These are phyloP conservation scores for Caenorhabditis imperialis DNA, from an alignment of 2,888 invertebrate genomes.

Conservation along the genomic window DNA sequence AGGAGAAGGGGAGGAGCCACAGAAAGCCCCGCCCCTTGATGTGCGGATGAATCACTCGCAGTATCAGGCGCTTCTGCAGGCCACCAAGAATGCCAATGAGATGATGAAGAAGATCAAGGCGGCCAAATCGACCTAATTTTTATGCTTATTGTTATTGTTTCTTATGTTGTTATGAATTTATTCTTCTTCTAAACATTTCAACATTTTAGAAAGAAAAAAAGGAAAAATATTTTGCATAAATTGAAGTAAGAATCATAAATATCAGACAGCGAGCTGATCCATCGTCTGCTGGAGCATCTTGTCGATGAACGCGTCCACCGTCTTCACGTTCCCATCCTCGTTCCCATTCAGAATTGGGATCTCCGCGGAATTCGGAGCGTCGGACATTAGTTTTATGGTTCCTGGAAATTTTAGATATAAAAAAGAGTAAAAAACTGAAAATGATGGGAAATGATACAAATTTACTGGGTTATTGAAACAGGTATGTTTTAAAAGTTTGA, in stretches of 20 bases:
- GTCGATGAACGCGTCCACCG: slow-evolving; percentile 48
- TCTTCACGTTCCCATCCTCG: slow-evolving; percentile 11
- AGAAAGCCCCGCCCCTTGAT: slow-evolving; percentile 37
- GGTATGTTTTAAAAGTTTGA: too few relatives aligned
- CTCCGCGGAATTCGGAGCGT: slow-evolving; percentile 38
- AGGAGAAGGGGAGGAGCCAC: slow-evolving; percentile 7
- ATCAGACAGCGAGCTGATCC: slow-evolving; percentile 49
- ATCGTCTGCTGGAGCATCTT: slow-evolving; percentile 52
- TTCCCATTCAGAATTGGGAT: slow-evolving; percentile 45
- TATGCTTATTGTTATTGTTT: slow-evolving; percentile 3
- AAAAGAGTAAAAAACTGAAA: too few relatives aligned
- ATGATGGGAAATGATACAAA: too few relatives aligned
- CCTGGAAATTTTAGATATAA: too few relatives aligned
- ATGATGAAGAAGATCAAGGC: slow-evolving; percentile 45
- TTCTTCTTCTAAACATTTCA: background rate
- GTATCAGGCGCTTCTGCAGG: slow-evolving; percentile 47
- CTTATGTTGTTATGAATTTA: background rate
- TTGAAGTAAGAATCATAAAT: background rate
- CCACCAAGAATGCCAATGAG: slow-evolving; percentile 49
- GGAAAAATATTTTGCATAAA: too few relatives aligned
- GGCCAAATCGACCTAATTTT: slow-evolving; percentile 1
- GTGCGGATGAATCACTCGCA: slow-evolving; percentile 44
- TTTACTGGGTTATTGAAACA: too few relatives aligned
- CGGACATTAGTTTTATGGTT: slow-evolving; percentile 63
- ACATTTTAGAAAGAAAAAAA: too few relatives aligned